phyloP scores from a whole-genome alignment of 2,113 vertebrate species.

The Poeciliopsis turrubarensis region DNA sequence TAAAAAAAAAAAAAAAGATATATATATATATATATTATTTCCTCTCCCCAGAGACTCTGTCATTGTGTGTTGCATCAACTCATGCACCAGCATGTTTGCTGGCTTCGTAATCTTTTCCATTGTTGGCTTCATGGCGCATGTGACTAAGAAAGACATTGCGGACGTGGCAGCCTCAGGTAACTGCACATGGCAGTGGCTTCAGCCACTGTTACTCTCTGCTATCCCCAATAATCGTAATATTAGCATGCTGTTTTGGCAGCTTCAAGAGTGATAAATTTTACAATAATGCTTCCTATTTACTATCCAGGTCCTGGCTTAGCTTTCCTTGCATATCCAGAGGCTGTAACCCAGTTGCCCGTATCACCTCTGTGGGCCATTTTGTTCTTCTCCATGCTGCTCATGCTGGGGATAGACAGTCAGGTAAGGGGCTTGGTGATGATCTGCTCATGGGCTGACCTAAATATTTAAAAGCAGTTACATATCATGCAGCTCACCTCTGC shows the following conservation, averaged over 20 bases:
- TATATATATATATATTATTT: slow-evolving; percentile 23
- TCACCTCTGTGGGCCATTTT: slow-evolving; percentile 97
- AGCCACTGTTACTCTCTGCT: slow-evolving; percentile 28
- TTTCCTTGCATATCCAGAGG: slow-evolving; percentile 96
- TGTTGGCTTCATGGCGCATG: slow-evolving; percentile 97
- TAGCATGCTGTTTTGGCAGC: background rate
- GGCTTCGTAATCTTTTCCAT: slow-evolving; percentile 99
- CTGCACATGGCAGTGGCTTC: slow-evolving; percentile 5
- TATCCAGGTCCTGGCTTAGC: slow-evolving; percentile 92
- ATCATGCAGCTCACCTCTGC: slow-evolving; percentile 56
- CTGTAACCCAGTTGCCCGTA: slow-evolving; percentile 94
- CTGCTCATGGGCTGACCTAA: slow-evolving; percentile 75
- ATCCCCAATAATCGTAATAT: slow-evolving; percentile 1
- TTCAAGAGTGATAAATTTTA: slow-evolving; percentile 12
- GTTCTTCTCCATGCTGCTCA: slow-evolving; percentile 99
- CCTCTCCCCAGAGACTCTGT: slow-evolving; percentile 89
- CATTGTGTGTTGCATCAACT: slow-evolving; percentile 98
- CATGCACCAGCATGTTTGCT: slow-evolving; percentile 98
- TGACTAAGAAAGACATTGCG: slow-evolving; percentile 93
- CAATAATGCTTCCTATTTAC: slow-evolving; percentile 23
- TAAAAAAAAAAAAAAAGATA: background rate
- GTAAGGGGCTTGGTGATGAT: slow-evolving; percentile 78
- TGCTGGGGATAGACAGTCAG: slow-evolving; percentile 99
- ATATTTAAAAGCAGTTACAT: slow-evolving; percentile 66
- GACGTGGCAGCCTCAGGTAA: slow-evolving; percentile 98